phyloP scores from a whole-genome alignment of 2,888 invertebrate species.

The Nomada fabriciana region DNA sequence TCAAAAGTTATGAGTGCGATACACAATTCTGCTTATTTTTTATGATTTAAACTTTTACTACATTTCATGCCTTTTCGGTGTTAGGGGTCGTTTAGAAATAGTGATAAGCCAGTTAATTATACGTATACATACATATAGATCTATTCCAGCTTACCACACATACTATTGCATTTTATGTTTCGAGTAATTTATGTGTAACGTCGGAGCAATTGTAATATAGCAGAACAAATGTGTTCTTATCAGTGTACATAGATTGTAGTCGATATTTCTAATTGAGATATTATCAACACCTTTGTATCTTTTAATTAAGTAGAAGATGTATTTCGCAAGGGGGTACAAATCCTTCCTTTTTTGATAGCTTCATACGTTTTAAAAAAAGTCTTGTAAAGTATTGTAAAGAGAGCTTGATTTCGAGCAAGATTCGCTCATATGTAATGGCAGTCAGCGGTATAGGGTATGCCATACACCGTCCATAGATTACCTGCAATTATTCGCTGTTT shows the following conservation, averaged over 20 bases:
- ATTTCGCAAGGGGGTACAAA: constrained; percentile 12
- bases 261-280: constrained; percentile 21
- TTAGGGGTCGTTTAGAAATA: constrained; percentile 16
- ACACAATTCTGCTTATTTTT: constrained; percentile 13
- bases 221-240: constrained; percentile 53
- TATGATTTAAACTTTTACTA: background rate
- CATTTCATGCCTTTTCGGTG: background rate
- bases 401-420: constrained; percentile 36
- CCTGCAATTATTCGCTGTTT: constrained; percentile 29
- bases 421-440: constrained; percentile 23
- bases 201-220: constrained; percentile 13
- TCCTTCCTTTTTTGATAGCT: constrained; percentile 41
- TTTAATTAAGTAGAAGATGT: constrained; percentile 37
- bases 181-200: constrained; percentile 3
- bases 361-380: constrained; percentile 30
- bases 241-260: constrained; percentile 41
- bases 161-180: constrained; percentile 41
- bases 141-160: constrained; percentile 4
- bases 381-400: constrained; percentile 46
- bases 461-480: constrained; percentile 48
- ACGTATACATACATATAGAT: background rate
- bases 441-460: constrained; percentile 33
- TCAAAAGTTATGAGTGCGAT: constrained; percentile 14
- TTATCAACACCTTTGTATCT: constrained; percentile 22
- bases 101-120: background rate